Evolutionary conservation across 2,113 vertebrate species (phyloP).

Genomic region (Microtus montanus): DNA sequence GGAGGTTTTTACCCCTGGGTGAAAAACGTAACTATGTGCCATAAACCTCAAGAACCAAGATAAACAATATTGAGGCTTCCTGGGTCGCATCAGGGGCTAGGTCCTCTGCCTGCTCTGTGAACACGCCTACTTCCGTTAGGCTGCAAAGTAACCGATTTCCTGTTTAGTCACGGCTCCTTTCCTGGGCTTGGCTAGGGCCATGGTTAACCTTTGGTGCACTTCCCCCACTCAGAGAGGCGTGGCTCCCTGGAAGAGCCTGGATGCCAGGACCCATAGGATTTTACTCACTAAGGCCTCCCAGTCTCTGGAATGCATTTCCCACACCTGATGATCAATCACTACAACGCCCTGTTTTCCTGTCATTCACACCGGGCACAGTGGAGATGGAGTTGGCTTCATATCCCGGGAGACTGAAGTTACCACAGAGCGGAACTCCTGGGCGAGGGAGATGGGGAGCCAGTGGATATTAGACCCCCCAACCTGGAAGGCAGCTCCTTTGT

Average conservation of each 20-base stretch:
- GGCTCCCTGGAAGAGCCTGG: background rate
- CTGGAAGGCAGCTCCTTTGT: background rate
- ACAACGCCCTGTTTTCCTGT: background rate
- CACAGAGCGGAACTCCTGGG: background rate
- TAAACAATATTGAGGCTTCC: background rate
- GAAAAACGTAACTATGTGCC: background rate
- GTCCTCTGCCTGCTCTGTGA: background rate
- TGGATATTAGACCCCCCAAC: background rate
- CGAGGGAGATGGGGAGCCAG: background rate
- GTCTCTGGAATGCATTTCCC: background rate
- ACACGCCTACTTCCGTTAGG: slow-evolving; percentile 29
- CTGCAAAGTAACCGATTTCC: slow-evolving; percentile 66
- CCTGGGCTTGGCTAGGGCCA: background rate
- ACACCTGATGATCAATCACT: slow-evolving; percentile 27
- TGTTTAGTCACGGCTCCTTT: slow-evolving; percentile 72
- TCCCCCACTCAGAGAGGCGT: background rate
- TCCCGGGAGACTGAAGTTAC: background rate
- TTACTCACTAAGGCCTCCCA: background rate
- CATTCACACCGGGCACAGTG: background rate
- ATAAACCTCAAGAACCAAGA: background rate
- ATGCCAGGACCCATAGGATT: background rate
- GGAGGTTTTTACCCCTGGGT: background rate
- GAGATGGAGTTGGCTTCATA: background rate
- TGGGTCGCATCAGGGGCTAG: background rate
- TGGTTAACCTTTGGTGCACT: background rate